Evolutionary conservation across 2,113 vertebrate species (phyloP), one percentile per base, ranked within the genome.

Genomic region (Phaethornis superciliosus): DNA sequence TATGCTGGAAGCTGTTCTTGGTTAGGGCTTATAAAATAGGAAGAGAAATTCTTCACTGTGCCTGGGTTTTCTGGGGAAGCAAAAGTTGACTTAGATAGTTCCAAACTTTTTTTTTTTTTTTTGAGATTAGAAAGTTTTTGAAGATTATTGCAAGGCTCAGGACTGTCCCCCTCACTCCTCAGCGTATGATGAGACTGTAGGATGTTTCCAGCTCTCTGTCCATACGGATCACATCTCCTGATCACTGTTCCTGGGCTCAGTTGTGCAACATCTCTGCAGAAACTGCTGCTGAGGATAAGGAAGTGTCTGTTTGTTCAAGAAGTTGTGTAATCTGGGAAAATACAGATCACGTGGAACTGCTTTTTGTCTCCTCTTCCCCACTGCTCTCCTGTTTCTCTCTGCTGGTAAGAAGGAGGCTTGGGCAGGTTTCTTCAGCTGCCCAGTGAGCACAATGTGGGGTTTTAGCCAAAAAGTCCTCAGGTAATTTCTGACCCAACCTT

Each of bases 261-360:
- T 88, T 96, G 89, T 77, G 69, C 68, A 95, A 93, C 1, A 2
- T 62, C 35, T 59, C 33, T 47, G 65, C 44, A 84, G 76, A 90
- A 93, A 33, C 49, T 0, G 0, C 60, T 6, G 3, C 33, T 4
- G 56, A 86, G 88, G 58, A 77, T 77, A 81, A 93, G 90, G 90
- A 94, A 96, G 35, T 54, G 14, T 74, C 60, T 93, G 8, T 92
- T 93, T 90, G 63, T 84, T 92, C 83, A 86, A n/a, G 62, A 79
- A 70, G 28, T 90, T 81, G 44, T 0, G 0, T 89, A 81, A 93
- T 78, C 74, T 81, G 81, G 90, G 95, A 81, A 89, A 86, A 89
- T 32, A 28, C 0, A 2, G 24, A 11, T 84, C 92, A 86, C 6
- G 1, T 59, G 56, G 71, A 30, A 2, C 44, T 81, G 15, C 26